phyloP scores from a whole-genome alignment of 2,888 invertebrate genomes.

The Acanthosepion lycidas region DNA sequence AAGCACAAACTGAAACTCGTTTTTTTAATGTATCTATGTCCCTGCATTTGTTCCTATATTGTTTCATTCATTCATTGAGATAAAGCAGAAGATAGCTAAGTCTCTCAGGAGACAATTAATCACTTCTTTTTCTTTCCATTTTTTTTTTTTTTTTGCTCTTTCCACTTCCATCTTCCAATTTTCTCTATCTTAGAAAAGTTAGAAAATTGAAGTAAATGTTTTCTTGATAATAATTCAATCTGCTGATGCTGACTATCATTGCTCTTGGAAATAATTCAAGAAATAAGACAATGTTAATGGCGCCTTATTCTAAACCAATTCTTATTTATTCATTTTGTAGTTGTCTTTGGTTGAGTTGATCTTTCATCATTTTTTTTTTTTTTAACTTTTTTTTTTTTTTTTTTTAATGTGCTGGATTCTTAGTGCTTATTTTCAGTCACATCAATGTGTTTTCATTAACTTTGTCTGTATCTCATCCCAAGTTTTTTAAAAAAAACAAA shows the following conservation, averaged over 20 bases:
- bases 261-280: constrained; percentile 22
- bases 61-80: not conserved
- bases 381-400: no score
- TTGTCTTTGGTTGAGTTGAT: not conserved
- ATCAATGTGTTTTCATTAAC: no score
- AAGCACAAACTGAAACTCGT: not conserved
- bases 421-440: no score
- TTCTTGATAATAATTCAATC: constrained; percentile 14
- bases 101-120: constrained; percentile 33
- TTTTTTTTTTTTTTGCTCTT: not conserved
- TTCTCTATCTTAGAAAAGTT: constrained; percentile 12
- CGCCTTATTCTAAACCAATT: constrained; percentile 33
- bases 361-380: no score
- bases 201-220: constrained; percentile 22
- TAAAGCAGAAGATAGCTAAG: not conserved
- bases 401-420: no score
- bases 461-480: no score
- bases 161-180: not conserved
- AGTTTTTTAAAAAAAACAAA: no score
- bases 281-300: not conserved
- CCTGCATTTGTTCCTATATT: not conserved
- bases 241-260: not conserved
- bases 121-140: not conserved
- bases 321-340: not conserved
- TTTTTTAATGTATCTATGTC: constrained; percentile 16